Conservation (phyloP, 1,140 invertebrate species). For the Cyrtorhinus lividipennis region DNA sequence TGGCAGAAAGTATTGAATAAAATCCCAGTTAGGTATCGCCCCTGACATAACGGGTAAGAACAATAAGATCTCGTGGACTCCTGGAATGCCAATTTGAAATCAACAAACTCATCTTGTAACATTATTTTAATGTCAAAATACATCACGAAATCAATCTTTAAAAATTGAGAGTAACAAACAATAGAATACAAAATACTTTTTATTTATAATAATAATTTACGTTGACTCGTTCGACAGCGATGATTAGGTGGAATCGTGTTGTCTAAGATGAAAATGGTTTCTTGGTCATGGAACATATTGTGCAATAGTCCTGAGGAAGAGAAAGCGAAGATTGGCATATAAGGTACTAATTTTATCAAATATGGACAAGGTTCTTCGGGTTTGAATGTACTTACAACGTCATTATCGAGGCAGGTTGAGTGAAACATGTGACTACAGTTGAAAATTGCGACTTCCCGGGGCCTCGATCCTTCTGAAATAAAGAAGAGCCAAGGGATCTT, state of each 20-base stretch:
- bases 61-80: too few species aligned
- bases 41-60: too few species aligned
- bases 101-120: too few species aligned
- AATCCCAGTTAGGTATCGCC: too few species aligned
- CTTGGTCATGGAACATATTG: background rate
- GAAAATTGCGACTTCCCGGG: slow-evolving; percentile 61
- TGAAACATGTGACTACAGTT: slow-evolving; percentile 85
- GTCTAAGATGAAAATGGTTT: background rate
- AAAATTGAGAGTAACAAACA: background rate
- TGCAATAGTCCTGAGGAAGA: background rate
- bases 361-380: too few species aligned
- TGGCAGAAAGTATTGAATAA: too few species aligned
- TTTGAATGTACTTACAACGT: too few species aligned
- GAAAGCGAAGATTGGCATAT: too few species aligned
- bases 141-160: background rate
- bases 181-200: background rate
- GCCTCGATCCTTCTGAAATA: slow-evolving; percentile 36
- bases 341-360: too few species aligned
- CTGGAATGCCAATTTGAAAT: too few species aligned
- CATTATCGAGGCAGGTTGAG: slow-evolving; percentile 67
- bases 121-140: background rate
- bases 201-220: background rate
- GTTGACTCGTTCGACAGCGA: too few species aligned
- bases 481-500: background rate
- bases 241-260: too few species aligned